Conservation (phyloP, 1,140 invertebrate genomes). For the Drosophila teissieri region DNA sequence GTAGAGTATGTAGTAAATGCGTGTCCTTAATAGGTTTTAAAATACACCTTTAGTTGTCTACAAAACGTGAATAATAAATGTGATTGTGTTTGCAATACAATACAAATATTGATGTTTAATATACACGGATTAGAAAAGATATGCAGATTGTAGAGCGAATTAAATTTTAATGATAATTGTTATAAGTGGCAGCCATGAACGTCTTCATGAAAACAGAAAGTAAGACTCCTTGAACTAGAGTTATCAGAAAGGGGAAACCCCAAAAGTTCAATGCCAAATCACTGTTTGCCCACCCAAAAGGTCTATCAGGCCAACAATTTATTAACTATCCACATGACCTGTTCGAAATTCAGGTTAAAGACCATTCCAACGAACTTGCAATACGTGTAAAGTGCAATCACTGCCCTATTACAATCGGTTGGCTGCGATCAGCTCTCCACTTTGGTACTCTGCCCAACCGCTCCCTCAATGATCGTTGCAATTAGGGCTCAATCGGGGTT, state of each 20-base stretch:
- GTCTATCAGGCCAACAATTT: constrained; percentile 19
- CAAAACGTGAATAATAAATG: too few relatives aligned
- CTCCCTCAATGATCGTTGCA: constrained; percentile 48
- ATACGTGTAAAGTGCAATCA: constrained; percentile 48
- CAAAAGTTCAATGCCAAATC: constrained; percentile 32
- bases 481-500: constrained; percentile 52
- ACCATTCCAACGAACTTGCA: constrained; percentile 39
- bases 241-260: constrained; percentile 14
- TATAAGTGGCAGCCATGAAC: neutral
- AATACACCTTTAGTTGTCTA: too few relatives aligned
- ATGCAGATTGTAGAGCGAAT: too few relatives aligned
- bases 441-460: constrained; percentile 16
- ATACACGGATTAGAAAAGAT: too few relatives aligned
- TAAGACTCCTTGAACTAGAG: constrained; percentile 13
- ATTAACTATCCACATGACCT: constrained; percentile 29
- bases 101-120: too few relatives aligned
- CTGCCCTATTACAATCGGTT: constrained; percentile 47
- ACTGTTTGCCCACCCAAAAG: constrained; percentile 9
- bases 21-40: too few relatives aligned
- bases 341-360: constrained; percentile 27
- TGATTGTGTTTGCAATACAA: too few relatives aligned
- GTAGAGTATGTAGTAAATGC: too few relatives aligned
- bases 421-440: constrained; percentile 23
- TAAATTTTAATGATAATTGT: too few relatives aligned
- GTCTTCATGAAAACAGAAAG: constrained; percentile 11